Conservation (phyloP, 2,797 vertebrate genomes). For the Cyprinella venusta region DNA sequence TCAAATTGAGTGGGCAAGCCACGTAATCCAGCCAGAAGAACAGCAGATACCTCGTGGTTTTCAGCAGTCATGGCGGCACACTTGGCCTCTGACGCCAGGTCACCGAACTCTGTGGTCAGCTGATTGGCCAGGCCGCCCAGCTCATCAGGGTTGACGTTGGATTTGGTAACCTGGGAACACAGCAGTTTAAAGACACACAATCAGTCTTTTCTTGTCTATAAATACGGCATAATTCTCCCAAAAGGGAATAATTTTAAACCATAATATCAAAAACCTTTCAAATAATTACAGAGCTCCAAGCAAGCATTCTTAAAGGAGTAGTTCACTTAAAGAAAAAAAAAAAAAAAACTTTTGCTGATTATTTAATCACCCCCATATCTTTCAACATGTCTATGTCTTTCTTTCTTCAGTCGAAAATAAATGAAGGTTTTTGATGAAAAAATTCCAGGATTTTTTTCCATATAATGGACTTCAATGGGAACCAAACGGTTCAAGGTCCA, state of each 20-base stretch:
- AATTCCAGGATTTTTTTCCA: too few species aligned
- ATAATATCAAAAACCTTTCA: not conserved
- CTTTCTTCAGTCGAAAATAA: too few species aligned
- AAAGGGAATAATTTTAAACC: not conserved
- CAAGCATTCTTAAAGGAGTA: too few species aligned
- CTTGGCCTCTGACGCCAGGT: slow-evolving; percentile 90
- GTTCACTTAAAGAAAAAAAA: too few species aligned
- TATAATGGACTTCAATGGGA: too few species aligned
- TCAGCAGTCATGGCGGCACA: slow-evolving; percentile 92
- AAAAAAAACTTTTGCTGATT: too few species aligned
- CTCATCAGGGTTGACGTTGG: slow-evolving; percentile 93
- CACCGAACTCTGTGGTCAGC: slow-evolving; percentile 92
- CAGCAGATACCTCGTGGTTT: slow-evolving; percentile 85
- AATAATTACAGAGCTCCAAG: not conserved
- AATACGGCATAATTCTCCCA: not conserved
- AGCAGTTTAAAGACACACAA: not conserved
- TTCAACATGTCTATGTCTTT: too few species aligned
- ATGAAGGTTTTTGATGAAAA: too few species aligned
- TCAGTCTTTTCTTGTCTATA: not conserved
- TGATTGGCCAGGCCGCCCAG: slow-evolving; percentile 93
- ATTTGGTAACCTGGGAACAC: slow-evolving; percentile 89
- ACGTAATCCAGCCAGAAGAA: not conserved
- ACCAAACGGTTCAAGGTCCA: too few species aligned
- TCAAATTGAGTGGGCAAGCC: not conserved
- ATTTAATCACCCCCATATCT: too few species aligned